These are phyloP conservation scores for Aeoliscus strigatus DNA, from an alignment of 2,797 vertebrate genomes.

Conservation along the genomic window DNA sequence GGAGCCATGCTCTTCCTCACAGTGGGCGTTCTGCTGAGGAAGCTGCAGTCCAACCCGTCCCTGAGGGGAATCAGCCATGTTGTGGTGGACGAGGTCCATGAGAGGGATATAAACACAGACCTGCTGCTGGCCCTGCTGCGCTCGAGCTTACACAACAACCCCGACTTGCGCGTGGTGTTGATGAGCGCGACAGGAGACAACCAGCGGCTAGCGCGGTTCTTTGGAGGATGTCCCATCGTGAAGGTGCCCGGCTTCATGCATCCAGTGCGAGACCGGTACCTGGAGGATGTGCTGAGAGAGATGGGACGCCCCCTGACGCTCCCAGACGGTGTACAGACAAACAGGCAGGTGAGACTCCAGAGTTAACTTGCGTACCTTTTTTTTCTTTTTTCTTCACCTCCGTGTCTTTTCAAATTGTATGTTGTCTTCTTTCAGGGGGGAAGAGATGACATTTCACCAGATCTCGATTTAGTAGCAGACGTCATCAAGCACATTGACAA, in stretches of 20 bases:
- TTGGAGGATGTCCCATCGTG: constrained; percentile 84
- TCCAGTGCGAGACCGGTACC: constrained; percentile 83
- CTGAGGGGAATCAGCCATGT: constrained; percentile 91
- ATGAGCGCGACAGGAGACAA: constrained; percentile 97
- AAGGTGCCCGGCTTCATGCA: constrained; percentile 95
- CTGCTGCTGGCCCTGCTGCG: constrained; percentile 91
- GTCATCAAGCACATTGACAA: constrained; percentile 87
- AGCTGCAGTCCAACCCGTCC: constrained; percentile 87
- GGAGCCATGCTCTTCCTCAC: constrained; percentile 95
- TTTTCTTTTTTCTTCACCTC: too few relatives aligned
- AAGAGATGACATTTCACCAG: constrained; percentile 72
- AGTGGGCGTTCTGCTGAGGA: constrained; percentile 87
- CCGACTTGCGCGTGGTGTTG: constrained; percentile 81
- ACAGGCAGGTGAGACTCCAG: constrained; percentile 40
- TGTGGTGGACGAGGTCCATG: constrained; percentile 94
- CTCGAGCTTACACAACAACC: constrained; percentile 78
- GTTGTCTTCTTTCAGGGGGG: constrained; percentile 33
- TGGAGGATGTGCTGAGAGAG: constrained; percentile 88
- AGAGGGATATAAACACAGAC: constrained; percentile 94
- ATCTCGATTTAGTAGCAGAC: constrained; percentile 83
- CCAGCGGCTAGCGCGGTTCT: constrained; percentile 83
- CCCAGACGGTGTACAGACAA: fast-evolving
- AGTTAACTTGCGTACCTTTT: too few relatives aligned
- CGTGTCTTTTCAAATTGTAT: too few relatives aligned
- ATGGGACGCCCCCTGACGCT: constrained; percentile 63